Evolutionary conservation across 2,113 vertebrate genomes (phyloP), one percentile per base, ranked within the genome.

Genomic region (Mus pahari): DNA sequence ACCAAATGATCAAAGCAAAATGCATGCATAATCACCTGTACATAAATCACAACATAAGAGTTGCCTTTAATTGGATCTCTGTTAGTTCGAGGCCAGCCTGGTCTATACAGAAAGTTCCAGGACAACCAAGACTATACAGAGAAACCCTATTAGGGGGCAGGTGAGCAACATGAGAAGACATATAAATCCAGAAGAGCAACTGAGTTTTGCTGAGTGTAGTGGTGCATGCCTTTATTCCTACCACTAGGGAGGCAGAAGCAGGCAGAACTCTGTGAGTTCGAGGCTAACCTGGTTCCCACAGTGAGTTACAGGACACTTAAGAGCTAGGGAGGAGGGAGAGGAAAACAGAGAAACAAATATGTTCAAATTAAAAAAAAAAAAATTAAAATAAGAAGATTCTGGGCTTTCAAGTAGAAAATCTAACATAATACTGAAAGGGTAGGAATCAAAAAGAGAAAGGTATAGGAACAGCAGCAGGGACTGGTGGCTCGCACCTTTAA

Each of bases 1-100:
- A 92, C 50, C 86, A 92, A 82, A 26, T 83, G 62, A 96, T 86
- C 81, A 81, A 92, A 39, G 26, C 64, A 92, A 92, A 95, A 92
- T 62, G 31, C n/a, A 68, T 5, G 11, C 26, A 66, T 78, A 83
- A 93, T 81, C 81, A 77, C 60, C 53, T 48, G 31, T 64, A 77
- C n/a, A 82, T 33, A 82, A 77, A 92, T 55, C 78, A 92, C 28
- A 91, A 64, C 73, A 81, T 33, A 28, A 33, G 45, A 66, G 8
- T 1, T 17, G 60, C 93, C 70, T 73, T 66, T 70, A 48, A 58
- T 26, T 36, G 19, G 17, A 55, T 36, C 48, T 79, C 75, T 78
- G 50, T 36, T 53, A 79, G 50, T n/a, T 36, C 2, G 1, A 79
- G 50, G 50, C 9, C 50, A 55, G 48, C 33, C 17, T 53, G 31